phyloP scores from a whole-genome alignment of 2,888 invertebrate genomes.

The Orgyia antiqua region DNA sequence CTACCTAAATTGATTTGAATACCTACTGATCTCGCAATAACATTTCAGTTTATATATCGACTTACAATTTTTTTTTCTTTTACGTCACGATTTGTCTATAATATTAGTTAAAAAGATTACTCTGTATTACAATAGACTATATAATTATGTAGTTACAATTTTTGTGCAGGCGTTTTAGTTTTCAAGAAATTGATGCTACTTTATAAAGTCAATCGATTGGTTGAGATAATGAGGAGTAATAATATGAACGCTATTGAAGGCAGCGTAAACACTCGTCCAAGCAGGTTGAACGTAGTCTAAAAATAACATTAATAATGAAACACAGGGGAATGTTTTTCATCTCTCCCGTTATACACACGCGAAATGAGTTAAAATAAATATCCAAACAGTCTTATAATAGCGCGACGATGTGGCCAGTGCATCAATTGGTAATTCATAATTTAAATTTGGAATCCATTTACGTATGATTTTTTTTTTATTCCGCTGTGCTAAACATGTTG shows the following conservation, averaged over 20 bases:
- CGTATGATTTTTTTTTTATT: conserved; percentile 66
- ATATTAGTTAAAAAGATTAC: no score
- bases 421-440: conserved; percentile 62
- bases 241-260: conserved; percentile 63
- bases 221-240: conserved; percentile 43
- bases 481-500: no score
- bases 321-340: conserved; percentile 77
- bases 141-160: no score
- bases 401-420: conserved; percentile 67
- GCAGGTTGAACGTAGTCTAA: conserved; percentile 72
- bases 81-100: no score
- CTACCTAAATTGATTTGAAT: conserved; percentile 66
- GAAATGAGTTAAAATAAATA: conserved; percentile 77
- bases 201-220: conserved; percentile 18
- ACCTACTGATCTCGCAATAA: conserved; percentile 54
- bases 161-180: no score
- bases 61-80: conserved; percentile 58
- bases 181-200: conserved; percentile 8
- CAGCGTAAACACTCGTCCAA: conserved; percentile 66
- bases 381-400: conserved; percentile 72
- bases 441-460: conserved; percentile 54
- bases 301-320: conserved; percentile 75
- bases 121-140: no score
- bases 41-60: conserved; percentile 54
- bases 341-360: conserved; percentile 71